Base-by-base conservation (phyloP, 2,888 invertebrate genomes). In the Acleris sparsana region DNA sequence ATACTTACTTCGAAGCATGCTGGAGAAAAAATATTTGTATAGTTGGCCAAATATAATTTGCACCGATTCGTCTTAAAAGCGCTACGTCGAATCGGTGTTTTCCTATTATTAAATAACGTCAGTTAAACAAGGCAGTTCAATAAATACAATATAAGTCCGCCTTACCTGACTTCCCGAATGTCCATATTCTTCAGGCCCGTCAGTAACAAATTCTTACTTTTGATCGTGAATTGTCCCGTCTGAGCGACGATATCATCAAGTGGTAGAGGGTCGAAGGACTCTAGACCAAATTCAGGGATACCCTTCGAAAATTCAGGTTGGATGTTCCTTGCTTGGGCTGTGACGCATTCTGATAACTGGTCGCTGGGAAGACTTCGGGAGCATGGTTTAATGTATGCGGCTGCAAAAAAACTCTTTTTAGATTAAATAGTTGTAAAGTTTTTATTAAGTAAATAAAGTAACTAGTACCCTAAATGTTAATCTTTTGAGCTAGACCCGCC, bases 151-250 rank as follows among this genome's bases (percentile, higher is more conserved):
- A 17, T 11, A 29, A 22, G 13, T 39, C 4, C 11, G 39, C 4
- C 71, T 63, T 63, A 73, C 75, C 49, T 71, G 60, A 73, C 62
- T 49, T 73, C 73, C 16, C 48, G 59, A 16, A 75, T 67, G 1
- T 75, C 71, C 63, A 73, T 69, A 39, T 68, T 71, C 57, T 63
- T 67, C 53, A 75, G 33, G 0, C 75, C 75, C 57, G 69, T 71
- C 13, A 75, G 60, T 2, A 69, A n/a, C 17, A 73, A 68, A 53
- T 75, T 75, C 13, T 68, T 71, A 39, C 73, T 71, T 18, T 56
- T 73, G 3, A 75, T 62, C 16, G 29, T 59, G 56, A 75, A 73
- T 9, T 70, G 71, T 0, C 73, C 73, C 46, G 73, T 69, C 5
- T 61, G 69, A 0, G 73, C 71, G 0, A 55, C 25, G 33, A 75